phyloP scores from a whole-genome alignment of 2,797 vertebrate species.

The Triplophysa bombifrons region DNA sequence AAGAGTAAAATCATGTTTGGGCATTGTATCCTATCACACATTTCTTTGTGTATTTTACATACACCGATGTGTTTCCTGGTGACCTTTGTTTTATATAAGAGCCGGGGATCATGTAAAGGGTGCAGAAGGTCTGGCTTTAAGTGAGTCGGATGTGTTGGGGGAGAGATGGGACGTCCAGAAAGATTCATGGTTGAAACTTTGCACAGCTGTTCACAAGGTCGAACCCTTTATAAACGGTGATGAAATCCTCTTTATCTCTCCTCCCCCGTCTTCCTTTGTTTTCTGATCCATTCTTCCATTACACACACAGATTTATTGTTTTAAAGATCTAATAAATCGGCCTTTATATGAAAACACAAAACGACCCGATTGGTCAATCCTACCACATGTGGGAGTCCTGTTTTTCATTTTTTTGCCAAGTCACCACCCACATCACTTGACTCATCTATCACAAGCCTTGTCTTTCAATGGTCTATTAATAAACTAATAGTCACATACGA shows the following conservation, averaged over 20 bases:
- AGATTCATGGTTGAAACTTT: constrained; percentile 51
- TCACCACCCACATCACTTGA: constrained; percentile 52
- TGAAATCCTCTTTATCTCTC: constrained; percentile 20
- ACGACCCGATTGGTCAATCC: background rate
- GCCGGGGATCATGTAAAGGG: background rate
- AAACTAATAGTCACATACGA: constrained; percentile 44
- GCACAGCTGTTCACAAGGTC: constrained; percentile 59
- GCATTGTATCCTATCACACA: background rate
- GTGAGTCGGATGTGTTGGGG: constrained; percentile 25
- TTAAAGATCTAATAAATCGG: background rate
- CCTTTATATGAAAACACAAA: constrained; percentile 1
- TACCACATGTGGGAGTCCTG: constrained; percentile 25
- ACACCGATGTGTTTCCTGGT: background rate
- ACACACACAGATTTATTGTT: constrained; percentile 12
- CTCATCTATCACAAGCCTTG: constrained; percentile 53
- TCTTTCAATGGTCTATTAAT: constrained; percentile 54
- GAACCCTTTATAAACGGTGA: constrained; percentile 33
- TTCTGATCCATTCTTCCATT: constrained; percentile 5
- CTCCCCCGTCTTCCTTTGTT: constrained; percentile 7
- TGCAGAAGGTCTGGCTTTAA: constrained; percentile 38
- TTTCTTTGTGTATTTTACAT: background rate
- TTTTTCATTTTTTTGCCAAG: constrained; percentile 27
- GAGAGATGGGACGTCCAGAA: constrained; percentile 17
- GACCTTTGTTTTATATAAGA: constrained; percentile 3
- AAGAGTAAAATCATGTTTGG: background rate